Base-by-base conservation (phyloP, 2,113 vertebrate genomes). In the Danionella cerebrum region DNA sequence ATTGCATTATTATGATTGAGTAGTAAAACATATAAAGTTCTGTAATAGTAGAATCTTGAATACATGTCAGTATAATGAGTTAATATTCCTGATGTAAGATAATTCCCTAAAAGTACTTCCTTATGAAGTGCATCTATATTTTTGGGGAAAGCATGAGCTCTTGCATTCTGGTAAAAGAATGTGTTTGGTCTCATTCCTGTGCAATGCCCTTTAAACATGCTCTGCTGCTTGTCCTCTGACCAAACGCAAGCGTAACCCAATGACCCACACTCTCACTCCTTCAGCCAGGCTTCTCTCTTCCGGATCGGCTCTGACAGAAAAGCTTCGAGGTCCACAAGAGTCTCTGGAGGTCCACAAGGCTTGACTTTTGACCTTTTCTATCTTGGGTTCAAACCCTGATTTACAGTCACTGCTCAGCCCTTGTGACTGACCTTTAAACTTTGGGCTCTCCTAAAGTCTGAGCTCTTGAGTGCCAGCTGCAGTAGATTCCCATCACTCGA, bases 141-240 rank as follows among this genome's bases (percentile, higher is more conserved):
- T 52, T 52, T 33, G n/a, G 25, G 6, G 5, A 52, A 31, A 2
- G n/a, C 27, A 53, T 31, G 64, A 16, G 2, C 12, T 54, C 42
- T 41, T 53, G 29, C 25, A 22, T 51, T 33, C 19, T 52, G 39
- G 59, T 44, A 13, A 48, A 58, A 39, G 39, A 25, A 35, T 24
- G 35, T 31, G 19, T 14, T 41, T 52, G 25, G 10, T 53, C 53
- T 69, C 22, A 42, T 51, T 62, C 66, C 55, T 47, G 44, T 66
- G 52, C 59, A 70, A 66, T 31, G 42, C 39, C 45, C 54, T 62
- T 66, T 74, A 54, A 75, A 67, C 54, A 45, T 63, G 63, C 31
- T 67, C 48, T 57, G 14, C 51, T 36, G 11, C 35, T 22, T 67
- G 63, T 67, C 73, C 68, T 67, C 41, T 44, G 54, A 70, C 45